Evolutionary conservation across 2,797 vertebrate species (phyloP).

Genomic region (Anniella stebbinsi): DNA sequence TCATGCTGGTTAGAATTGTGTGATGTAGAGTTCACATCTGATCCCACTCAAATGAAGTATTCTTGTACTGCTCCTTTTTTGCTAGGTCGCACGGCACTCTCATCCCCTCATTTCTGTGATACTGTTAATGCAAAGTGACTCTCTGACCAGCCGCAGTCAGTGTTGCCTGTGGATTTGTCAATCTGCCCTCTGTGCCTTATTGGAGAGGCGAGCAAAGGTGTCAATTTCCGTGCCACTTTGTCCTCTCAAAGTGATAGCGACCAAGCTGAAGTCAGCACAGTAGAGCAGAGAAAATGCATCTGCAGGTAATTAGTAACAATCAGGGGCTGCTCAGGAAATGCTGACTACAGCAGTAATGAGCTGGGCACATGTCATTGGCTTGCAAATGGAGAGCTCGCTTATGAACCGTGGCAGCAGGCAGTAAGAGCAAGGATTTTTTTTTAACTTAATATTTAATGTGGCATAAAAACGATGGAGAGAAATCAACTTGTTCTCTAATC

Average conservation of each 20-base stretch:
- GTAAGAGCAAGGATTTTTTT: conserved; percentile 45
- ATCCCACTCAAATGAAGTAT: not conserved
- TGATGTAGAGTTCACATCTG: accelerated
- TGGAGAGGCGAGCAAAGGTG: conserved; percentile 27
- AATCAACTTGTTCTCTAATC: conserved; percentile 52
- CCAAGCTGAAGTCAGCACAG: conserved; percentile 68
- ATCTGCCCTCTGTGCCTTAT: not conserved
- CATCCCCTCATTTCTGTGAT: not conserved
- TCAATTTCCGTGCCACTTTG: conserved; percentile 40
- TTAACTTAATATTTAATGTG: conserved; percentile 72
- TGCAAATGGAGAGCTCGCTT: conserved; percentile 69
- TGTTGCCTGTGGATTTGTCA: conserved; percentile 29
- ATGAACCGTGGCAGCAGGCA: conserved; percentile 64
- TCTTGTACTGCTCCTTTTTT: not conserved
- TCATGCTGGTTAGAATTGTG: not conserved
- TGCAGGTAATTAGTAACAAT: conserved; percentile 82
- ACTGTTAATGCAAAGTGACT: conserved; percentile 29
- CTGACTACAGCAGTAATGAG: conserved; percentile 75
- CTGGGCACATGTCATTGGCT: conserved; percentile 66
- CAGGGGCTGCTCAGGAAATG: conserved; percentile 71
- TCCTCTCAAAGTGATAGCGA: conserved; percentile 63
- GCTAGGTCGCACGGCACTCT: conserved; percentile 4
- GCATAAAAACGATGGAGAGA: conserved; percentile 66
- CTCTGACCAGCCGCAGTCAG: conserved; percentile 6
- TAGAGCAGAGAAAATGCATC: conserved; percentile 71